These are phyloP conservation scores for Stichodactyla mertensii DNA, from an alignment of 64 coral and sea anemone species.

Conservation along the genomic window DNA sequence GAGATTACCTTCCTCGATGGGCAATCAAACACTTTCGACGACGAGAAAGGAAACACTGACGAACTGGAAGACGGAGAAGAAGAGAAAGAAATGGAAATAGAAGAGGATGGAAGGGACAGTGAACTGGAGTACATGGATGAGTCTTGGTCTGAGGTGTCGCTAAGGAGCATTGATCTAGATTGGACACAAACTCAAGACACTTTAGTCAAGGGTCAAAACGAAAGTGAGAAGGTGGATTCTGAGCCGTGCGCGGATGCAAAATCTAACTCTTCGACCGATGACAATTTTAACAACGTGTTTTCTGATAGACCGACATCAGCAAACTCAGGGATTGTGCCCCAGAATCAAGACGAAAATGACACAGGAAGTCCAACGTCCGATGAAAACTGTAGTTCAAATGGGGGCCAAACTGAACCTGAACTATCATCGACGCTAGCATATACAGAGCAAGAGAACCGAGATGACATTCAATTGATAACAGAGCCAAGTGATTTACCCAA, in stretches of 20 bases:
- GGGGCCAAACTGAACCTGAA: not conserved
- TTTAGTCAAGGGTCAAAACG: not conserved
- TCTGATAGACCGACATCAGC: not conserved
- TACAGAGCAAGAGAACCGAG: not conserved
- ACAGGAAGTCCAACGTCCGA: not conserved
- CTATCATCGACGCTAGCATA: not conserved
- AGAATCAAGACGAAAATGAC: not conserved
- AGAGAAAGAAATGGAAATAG: not conserved
- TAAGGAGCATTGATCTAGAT: not conserved
- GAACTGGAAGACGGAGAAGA: not conserved
- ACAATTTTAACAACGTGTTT: not conserved
- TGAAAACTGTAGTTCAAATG: not conserved
- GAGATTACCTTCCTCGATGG: slow-evolving; percentile 36
- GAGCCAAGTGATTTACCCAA: not conserved
- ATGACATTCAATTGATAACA: not conserved
- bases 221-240: not conserved
- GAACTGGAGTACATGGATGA: not conserved
- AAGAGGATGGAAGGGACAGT: not conserved
- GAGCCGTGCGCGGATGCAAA: not conserved
- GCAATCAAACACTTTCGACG: not conserved
- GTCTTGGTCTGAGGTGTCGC: not conserved
- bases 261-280: not conserved
- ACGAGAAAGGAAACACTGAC: not conserved
- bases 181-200: too few species aligned
- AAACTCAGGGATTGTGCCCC: not conserved